Conservation (phyloP, 2,888 invertebrate genomes). For the Cosmorhoe ocellata region DNA sequence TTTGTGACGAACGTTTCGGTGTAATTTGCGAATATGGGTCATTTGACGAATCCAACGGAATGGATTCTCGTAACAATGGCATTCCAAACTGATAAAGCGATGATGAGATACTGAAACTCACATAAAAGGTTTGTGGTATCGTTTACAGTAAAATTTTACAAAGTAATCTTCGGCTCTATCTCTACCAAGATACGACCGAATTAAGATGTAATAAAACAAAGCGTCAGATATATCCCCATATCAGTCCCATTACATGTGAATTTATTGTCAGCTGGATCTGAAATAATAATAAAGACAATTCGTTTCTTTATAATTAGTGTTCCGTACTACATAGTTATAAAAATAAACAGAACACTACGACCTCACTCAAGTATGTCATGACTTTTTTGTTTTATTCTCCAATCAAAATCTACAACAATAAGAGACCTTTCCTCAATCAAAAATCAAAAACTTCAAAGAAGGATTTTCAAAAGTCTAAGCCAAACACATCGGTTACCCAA, state of each 20-base stretch:
- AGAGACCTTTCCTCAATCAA: background rate
- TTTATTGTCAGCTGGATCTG: no score
- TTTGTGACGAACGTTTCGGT: conserved; percentile 40
- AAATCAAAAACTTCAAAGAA: conserved; percentile 11
- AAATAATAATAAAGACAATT: no score
- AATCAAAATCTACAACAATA: background rate
- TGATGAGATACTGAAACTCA: conserved; percentile 22
- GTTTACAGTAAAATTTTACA: conserved; percentile 18
- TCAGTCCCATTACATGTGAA: no score
- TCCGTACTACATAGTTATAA: no score
- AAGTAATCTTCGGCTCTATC: background rate
- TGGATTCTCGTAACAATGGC: conserved; percentile 22
- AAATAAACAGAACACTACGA: no score
- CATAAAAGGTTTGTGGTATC: conserved; percentile 23
- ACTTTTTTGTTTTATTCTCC: background rate
- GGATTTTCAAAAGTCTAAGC: conserved; percentile 19
- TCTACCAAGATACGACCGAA: no score
- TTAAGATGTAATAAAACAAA: no score
- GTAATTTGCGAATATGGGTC: conserved; percentile 32
- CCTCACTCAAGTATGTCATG: no score
- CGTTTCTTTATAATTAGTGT: no score
- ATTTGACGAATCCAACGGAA: conserved; percentile 30
- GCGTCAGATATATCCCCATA: no score
- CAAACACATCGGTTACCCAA: conserved; percentile 35
- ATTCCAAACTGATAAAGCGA: conserved; percentile 24